Percentiles rank a stretch among this genome's conserved stretches.
phyloP scores from a whole-genome alignment of 2,797 vertebrate genomes.

The Halcyon smyrnensis region DNA sequence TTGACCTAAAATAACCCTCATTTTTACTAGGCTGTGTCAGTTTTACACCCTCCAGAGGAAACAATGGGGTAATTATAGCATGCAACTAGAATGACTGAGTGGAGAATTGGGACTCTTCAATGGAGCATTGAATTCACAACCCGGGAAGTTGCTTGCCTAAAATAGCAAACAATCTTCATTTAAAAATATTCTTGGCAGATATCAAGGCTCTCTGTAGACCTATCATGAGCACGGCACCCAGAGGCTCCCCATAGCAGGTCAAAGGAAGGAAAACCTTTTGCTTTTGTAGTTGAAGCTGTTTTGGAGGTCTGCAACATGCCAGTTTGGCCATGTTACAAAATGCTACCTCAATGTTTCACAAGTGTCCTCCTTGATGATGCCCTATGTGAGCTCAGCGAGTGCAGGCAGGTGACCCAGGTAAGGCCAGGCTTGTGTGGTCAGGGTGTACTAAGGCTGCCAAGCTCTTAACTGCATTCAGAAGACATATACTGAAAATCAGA shows the following conservation, averaged over 20 bases:
- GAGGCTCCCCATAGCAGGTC: neutral
- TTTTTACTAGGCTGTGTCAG: slow-evolving; percentile 10
- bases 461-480: neutral
- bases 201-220: neutral
- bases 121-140: neutral
- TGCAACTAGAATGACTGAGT: neutral
- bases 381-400: neutral
- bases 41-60: neutral
- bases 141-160: neutral
- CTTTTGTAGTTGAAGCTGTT: neutral
- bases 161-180: neutral
- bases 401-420: neutral
- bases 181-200: neutral
- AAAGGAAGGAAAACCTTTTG: neutral
- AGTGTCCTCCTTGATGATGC: neutral
- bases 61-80: slow-evolving; percentile 13
- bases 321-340: neutral
- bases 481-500: neutral
- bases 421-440: neutral
- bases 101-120: slow-evolving; percentile 5
- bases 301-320: neutral
- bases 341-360: neutral
- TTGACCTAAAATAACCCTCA: neutral
- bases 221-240: neutral
- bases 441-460: neutral